Conservation (phyloP, 2,113 vertebrate genomes). For the Bostrychus sinensis region DNA sequence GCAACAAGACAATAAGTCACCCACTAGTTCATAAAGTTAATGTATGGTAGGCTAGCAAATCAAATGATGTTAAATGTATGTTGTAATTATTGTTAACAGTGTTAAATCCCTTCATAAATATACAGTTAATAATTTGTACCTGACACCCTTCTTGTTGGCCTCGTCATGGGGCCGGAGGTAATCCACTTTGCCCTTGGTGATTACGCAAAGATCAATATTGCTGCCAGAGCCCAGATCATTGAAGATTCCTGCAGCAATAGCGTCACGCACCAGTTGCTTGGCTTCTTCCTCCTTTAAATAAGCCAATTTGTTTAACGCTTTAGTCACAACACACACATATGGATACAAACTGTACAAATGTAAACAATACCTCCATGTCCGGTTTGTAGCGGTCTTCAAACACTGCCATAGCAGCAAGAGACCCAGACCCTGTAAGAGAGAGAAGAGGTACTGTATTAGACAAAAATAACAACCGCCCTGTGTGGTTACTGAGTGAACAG, state of each 20-base stretch:
- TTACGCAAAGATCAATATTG: slow-evolving; percentile 95
- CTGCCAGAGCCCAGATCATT: slow-evolving; percentile 97
- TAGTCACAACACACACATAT: neutral
- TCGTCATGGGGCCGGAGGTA: slow-evolving; percentile 89
- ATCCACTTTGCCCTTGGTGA: slow-evolving; percentile 91
- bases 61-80: neutral
- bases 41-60: neutral
- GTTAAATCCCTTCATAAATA: neutral
- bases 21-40: neutral
- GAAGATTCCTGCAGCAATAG: slow-evolving; percentile 93
- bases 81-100: neutral
- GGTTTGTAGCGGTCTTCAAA: slow-evolving; percentile 95
- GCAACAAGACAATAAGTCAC: slow-evolving; percentile 39
- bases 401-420: slow-evolving; percentile 95
- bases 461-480: slow-evolving; percentile 11
- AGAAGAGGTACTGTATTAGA: neutral
- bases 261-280: slow-evolving; percentile 91
- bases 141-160: slow-evolving; percentile 93
- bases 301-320: neutral
- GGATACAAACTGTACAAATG: neutral
- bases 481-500: neutral
- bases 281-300: slow-evolving; percentile 88
- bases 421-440: slow-evolving; percentile 87
- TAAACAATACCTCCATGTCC: slow-evolving; percentile 86
- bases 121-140: slow-evolving; percentile 69